Base-by-base conservation (phyloP, 2,888 invertebrate genomes). In the Cephonodes hylas region DNA sequence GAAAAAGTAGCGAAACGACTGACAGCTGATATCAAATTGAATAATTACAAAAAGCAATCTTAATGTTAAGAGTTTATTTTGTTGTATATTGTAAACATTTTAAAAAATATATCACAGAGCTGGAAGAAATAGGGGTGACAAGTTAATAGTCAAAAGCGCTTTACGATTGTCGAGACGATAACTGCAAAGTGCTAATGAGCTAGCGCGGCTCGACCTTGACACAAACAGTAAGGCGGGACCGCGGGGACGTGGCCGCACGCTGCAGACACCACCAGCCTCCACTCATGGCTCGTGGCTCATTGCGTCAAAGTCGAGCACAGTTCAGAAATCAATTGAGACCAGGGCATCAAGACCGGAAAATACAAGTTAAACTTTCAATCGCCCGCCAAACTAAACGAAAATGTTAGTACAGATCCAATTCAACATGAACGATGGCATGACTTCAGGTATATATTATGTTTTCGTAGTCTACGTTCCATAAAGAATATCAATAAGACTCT, bases 81-180 rank as follows among this genome's bases (percentile, higher is more conserved):
- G 27, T 45, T 25, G 48, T 53, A 53, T 27, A 15, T 53, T 53
- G 48, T 53, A 27, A 64, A 65, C 56, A 61, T 63, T 60, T 62
- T 22, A 61, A 53, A 60, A 58, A 64, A 53, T 25, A 38, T 25
- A 44, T 64, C 59, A 63, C 34, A 60, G 25, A 59, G 42, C 60
- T 60, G 62, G 69, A 59, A 60, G 59, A 59, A 31, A 71, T 53
- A 65, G 68, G 69, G 62, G 27, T 38, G 60, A 48, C 34, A 44
- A 58, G 46, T 45, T 60, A 46, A 65, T 58, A 61, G 57, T 31
- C 59, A 71, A 65, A 53, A 31, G 8, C 53, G 31, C 27, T 46
- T 22, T 13, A 27, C 25, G 48, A 27, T 31, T 53, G 31, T 18
- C 46, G 25, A 53, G 10, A 31, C 22, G 4, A n/a, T 38, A n/a